Percentiles rank a stretch among this genome's conserved stretches.
phyloP scores from a whole-genome alignment of 2,888 invertebrate genomes.

The Caenorhabditis macrosperma region DNA sequence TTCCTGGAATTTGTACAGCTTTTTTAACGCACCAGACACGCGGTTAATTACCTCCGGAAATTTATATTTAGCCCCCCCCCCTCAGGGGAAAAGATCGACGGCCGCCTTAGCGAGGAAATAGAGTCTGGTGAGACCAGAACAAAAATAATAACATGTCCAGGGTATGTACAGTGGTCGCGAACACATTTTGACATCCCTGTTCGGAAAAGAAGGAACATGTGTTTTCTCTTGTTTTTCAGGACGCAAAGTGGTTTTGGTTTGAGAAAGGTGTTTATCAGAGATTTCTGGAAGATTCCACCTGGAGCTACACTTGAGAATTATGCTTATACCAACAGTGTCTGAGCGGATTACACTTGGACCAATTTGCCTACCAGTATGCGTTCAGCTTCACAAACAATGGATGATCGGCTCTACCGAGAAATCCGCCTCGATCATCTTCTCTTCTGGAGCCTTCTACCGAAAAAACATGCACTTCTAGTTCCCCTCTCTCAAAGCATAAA shows the following conservation, averaged over 20 bases:
- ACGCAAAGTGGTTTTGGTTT: too few relatives aligned
- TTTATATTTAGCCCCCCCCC: background rate
- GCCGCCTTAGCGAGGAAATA: background rate
- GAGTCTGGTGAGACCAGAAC: background rate
- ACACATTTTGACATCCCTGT: background rate
- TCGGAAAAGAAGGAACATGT: background rate
- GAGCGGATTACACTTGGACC: background rate
- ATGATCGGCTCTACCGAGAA: slow-evolving; percentile 22
- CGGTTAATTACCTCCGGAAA: background rate
- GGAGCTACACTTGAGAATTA: background rate
- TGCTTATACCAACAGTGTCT: background rate
- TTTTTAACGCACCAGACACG: background rate
- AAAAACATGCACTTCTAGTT: background rate
- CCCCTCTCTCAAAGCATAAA: background rate
- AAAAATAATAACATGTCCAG: background rate
- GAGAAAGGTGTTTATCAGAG: too few relatives aligned
- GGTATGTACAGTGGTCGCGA: background rate
- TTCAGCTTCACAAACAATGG: background rate
- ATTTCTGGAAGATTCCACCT: background rate
- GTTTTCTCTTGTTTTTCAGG: background rate
- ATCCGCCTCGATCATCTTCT: background rate
- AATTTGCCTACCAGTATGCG: background rate
- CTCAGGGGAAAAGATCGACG: background rate
- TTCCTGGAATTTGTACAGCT: background rate
- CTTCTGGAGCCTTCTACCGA: background rate